Conservation (phyloP, 2,113 vertebrate species). For the Oryzias woworae region DNA sequence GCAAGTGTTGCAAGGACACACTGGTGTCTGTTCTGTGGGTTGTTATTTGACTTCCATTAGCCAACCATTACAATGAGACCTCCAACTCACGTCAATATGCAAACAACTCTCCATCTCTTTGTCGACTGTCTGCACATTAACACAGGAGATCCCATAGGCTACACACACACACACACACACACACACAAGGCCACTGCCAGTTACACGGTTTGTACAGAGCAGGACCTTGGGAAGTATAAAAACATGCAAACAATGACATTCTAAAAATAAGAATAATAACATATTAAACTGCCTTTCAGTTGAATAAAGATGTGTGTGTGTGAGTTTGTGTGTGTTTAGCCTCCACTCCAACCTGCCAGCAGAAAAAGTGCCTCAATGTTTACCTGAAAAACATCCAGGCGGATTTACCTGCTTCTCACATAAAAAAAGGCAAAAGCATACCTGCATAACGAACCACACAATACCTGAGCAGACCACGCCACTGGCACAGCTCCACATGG, state of each 20-base stretch:
- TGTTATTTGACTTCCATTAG: constrained; percentile 69
- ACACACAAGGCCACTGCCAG: constrained; percentile 32
- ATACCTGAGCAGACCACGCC: constrained; percentile 15
- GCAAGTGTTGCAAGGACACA: constrained; percentile 40
- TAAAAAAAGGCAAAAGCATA: constrained; percentile 18
- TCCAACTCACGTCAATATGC: constrained; percentile 63
- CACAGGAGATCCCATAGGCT: constrained; percentile 21
- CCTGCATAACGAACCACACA: constrained; percentile 26
- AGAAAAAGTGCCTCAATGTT: not conserved
- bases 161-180: constrained; percentile 12
- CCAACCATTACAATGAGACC: constrained; percentile 47
- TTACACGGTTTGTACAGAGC: not conserved
- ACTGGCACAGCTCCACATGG: constrained; percentile 7
- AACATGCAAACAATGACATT: constrained; percentile 31
- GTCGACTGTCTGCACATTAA: constrained; percentile 40
- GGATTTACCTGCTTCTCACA: constrained; percentile 8
- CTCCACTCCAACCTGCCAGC: constrained; percentile 3
- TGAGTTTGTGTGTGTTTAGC: constrained; percentile 14
- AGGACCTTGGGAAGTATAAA: constrained; percentile 46
- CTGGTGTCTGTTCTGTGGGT: constrained; percentile 37
- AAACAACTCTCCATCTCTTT: constrained; percentile 40
- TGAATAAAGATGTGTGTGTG: too few species aligned
- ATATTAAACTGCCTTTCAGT: too few species aligned
- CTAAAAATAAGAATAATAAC: constrained; percentile 19
- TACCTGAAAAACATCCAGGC: constrained; percentile 1